Evolutionary conservation across 1,140 invertebrate species (phyloP).

Genomic region (Achroia grisella): DNA sequence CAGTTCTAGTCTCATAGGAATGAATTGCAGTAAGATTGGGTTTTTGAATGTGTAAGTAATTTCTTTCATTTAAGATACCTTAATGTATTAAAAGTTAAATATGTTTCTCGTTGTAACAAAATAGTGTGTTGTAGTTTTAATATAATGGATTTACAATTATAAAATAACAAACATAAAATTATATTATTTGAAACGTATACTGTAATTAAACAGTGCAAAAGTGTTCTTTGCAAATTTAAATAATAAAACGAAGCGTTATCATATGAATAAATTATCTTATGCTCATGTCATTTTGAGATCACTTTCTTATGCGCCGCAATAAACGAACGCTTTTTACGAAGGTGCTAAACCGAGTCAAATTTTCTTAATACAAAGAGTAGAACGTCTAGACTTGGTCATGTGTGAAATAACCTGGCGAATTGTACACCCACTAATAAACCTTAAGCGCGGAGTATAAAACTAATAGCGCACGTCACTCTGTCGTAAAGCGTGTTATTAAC

Average conservation of each 20-base stretch:
- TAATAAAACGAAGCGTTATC: not conserved
- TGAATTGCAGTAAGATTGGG: too few relatives aligned
- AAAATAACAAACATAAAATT: too few relatives aligned
- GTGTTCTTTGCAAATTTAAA: not conserved
- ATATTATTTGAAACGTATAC: too few relatives aligned
- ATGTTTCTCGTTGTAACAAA: too few relatives aligned
- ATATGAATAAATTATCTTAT: not conserved
- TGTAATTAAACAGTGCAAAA: too few relatives aligned
- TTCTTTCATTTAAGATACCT: too few relatives aligned
- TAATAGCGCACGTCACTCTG: slow-evolving; percentile 53
- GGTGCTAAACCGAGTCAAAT: not conserved
- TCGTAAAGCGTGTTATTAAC: slow-evolving; percentile 59
- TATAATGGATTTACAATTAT: too few relatives aligned
- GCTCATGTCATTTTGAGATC: too few relatives aligned
- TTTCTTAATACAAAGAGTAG: slow-evolving; percentile 48
- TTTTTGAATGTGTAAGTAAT: too few relatives aligned
- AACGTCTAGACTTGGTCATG: slow-evolving; percentile 60
- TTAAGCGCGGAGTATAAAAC: slow-evolving; percentile 60
- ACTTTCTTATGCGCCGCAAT: not conserved
- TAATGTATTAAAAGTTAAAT: too few relatives aligned
- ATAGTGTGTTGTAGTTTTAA: too few relatives aligned
- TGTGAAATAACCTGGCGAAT: slow-evolving; percentile 60
- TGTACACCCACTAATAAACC: slow-evolving; percentile 58
- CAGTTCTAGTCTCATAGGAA: too few relatives aligned
- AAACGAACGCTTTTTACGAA: not conserved